Conservation (phyloP, 2,797 vertebrate genomes). For the Poecilia wingei region DNA sequence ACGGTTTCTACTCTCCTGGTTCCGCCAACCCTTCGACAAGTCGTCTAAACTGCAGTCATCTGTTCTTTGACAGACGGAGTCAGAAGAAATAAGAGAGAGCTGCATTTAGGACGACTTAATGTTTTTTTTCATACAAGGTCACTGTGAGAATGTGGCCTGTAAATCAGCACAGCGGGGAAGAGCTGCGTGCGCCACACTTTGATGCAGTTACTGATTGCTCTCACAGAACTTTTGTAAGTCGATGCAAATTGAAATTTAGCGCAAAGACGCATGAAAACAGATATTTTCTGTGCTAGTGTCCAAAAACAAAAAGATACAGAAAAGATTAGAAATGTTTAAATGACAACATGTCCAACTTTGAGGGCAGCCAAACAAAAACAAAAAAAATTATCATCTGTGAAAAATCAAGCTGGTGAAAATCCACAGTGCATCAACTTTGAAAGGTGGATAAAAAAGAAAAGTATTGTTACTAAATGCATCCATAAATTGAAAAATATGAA, state of each 20-base stretch:
- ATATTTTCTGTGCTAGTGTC: background rate
- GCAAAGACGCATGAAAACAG: background rate
- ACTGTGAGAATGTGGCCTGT: background rate
- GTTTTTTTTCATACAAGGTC: background rate
- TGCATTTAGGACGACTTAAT: conserved; percentile 7
- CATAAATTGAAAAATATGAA: background rate
- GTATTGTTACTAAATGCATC: background rate
- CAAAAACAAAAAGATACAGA: background rate
- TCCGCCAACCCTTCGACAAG: conserved; percentile 56
- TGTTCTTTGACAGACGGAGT: conserved; percentile 24
- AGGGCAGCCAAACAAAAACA: background rate
- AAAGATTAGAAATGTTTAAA: background rate
- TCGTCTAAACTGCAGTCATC: conserved; percentile 34
- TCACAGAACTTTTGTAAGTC: background rate
- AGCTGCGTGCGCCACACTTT: background rate
- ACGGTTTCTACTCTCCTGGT: conserved; percentile 59
- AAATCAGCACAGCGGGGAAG: background rate
- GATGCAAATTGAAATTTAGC: background rate
- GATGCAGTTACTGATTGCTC: background rate
- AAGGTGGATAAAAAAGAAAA: background rate
- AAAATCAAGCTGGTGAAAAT: background rate
- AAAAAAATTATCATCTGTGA: background rate
- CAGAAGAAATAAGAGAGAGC: conserved; percentile 1
- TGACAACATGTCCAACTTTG: background rate
- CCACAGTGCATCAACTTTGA: background rate